Evolutionary conservation across 2,797 vertebrate species (phyloP), one percentile per base, ranked within the genome.

Genomic region (Semaprochilodus insignis): DNA sequence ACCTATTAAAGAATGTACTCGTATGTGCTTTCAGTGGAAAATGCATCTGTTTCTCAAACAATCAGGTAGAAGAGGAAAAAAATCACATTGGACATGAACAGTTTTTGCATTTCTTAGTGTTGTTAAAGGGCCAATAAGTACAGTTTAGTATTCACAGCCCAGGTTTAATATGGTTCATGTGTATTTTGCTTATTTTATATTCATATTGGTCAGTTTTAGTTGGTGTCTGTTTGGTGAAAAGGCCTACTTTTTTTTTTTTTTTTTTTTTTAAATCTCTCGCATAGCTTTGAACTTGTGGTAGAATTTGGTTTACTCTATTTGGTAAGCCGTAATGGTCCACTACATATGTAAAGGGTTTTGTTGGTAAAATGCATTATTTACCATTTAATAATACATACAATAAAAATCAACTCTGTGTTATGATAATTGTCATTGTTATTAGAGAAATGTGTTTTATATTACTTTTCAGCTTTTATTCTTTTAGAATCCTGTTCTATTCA

Each of bases 1-100:
- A 25, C 52, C 16, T 3, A n/a, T n/a, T 48, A 62, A 66, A 74
- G 31, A 57, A 81, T 71, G 66, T 27, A 51, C n/a, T 66, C 15
- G 17, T 8, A 48, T 62, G n/a, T 23, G 54, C 54, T 74, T 74
- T 59, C 14, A 40, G 19, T 59, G 10, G 8, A 13, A 6, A 60
- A 72, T 72, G 31, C 16, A 72, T 54, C 17, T 72, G 3, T 55
- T 55, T 23, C 40, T 4, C 11, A 25, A 40, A 76, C 23, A 57
- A 27, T 21, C 23, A 36, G 14, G n/a, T 60, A 34, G 60, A 69
- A 69, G 23, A 66, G 48, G 31, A 31, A 0, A 31, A 57, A 57
- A 5, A 6, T 69, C 4, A 23, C 3, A 11, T 34, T 21, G 10
- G 2, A 55, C 23, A 72, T 23, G 27, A 13, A 54, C 16, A 40